Base-by-base conservation (phyloP, 2,113 vertebrate genomes). In the Nerophis lumbriciformis region DNA sequence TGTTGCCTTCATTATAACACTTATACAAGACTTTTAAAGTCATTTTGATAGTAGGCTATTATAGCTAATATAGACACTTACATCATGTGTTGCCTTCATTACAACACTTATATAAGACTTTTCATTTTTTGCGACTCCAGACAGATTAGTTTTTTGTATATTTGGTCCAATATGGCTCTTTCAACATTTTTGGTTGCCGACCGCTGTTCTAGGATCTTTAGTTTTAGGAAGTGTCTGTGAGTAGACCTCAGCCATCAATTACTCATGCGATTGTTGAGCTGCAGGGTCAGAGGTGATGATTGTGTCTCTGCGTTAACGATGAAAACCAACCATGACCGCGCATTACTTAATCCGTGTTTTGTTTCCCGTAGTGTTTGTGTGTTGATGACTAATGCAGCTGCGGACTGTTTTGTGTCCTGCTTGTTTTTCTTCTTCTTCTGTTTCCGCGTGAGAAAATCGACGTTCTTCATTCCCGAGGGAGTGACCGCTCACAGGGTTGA, bases 401-500 rank as follows among this genome's bases (percentile, higher is more conserved):
- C 51, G 70, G 8, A 4, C 35, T 51, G 36, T 59, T 62, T 63
- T 80, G 16, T 73, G 61, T 69, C 6, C 39, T 37, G 39, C 7
- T n/a, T 59, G 58, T 28, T 28, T 28, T 65, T 51, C 62, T 48
- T 61, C 53, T 53, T 52, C 69, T 53, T 55, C 5, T 63, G 4
- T 61, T 1, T 54, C 0, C 12, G 13, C 39, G 44, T 48, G 36
- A 48, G 52, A 65, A 59, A 55, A 42, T 58, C 51, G 66, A 68
- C 49, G 60, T 63, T 55, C 64, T 69, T 73, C 73, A 60, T 79
- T 66, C 79, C 65, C 35, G 48, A 15, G 81, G 72, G 83, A 75
- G 65, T 69, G 59, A 58, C 76, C 80, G 69, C 77, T 84, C 86
- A 79, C 84, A 83, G 71, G 77, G 73, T 59, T 81, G 80, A 80